Conservation (phyloP, 2,113 vertebrate genomes). For the Chionodraco myersi region DNA sequence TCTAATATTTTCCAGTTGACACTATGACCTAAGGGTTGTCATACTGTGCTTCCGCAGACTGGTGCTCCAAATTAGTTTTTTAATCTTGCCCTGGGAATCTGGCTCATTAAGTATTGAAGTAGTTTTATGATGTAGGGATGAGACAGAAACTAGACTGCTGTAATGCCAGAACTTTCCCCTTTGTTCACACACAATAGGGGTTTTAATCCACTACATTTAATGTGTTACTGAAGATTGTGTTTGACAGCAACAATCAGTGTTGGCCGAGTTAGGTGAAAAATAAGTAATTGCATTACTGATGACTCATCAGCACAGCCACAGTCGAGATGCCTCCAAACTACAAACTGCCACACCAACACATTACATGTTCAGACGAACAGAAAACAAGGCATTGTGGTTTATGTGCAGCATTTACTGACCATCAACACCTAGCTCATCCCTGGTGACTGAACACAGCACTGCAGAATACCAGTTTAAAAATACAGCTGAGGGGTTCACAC, state of each 20-base stretch:
- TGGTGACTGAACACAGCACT: neutral
- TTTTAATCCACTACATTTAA: conserved; percentile 5
- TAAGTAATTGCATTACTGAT: conserved; percentile 5
- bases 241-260: neutral
- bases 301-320: neutral
- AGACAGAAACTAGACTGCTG: conserved; percentile 19
- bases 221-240: neutral
- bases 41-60: conserved; percentile 11
- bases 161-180: neutral
- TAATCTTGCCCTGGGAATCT: conserved; percentile 21
- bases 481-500: neutral
- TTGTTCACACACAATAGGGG: conserved; percentile 13
- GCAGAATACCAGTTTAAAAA: neutral
- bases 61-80: conserved; percentile 40
- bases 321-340: neutral
- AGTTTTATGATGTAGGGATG: conserved; percentile 17
- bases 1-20: conserved; percentile 6
- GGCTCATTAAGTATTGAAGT: conserved; percentile 33
- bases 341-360: neutral
- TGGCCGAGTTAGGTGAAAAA: neutral
- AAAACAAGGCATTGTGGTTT: conserved; percentile 4
- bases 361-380: neutral
- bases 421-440: neutral
- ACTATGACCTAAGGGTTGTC: conserved; percentile 6
- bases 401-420: neutral